Conservation (phyloP, 2,888 invertebrate species). For the Notodonta dromedarius region DNA sequence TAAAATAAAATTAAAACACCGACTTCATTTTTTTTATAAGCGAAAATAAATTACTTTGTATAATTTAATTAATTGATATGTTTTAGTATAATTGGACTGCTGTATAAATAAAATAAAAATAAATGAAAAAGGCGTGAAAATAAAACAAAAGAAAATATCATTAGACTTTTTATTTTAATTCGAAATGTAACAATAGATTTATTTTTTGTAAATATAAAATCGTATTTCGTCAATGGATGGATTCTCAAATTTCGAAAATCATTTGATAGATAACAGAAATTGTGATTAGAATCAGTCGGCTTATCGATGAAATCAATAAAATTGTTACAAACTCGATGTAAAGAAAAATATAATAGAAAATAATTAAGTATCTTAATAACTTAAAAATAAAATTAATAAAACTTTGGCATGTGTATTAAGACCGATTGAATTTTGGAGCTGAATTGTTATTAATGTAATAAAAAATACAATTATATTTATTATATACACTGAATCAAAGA, state of each 20-base stretch:
- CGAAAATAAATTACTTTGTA: conserved; percentile 29
- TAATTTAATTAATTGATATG: conserved; percentile 61
- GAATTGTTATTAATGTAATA: conserved; percentile 72
- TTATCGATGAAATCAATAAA: conserved; percentile 31
- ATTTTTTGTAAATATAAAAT: conserved; percentile 74
- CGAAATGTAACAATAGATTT: conserved; percentile 79
- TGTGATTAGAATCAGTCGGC: conserved; percentile 14
- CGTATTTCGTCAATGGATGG: conserved; percentile 80
- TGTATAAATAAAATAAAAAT: conserved; percentile 29
- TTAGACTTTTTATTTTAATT: conserved; percentile 75
- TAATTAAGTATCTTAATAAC: conserved; percentile 73
- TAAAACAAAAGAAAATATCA: conserved; percentile 65
- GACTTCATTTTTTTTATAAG: conserved; percentile 26
- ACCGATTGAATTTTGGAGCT: conserved; percentile 81
- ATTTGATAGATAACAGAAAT: conserved; percentile 12
- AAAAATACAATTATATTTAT: conserved; percentile 67
- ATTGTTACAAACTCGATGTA: conserved; percentile 65
- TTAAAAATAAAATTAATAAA: conserved; percentile 78
- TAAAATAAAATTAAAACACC: conserved; percentile 14
- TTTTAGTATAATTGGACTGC: conserved; percentile 60
- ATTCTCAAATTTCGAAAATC: conserved; percentile 60
- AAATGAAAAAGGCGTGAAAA: conserved; percentile 39
- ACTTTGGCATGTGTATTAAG: conserved; percentile 83
- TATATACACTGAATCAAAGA: conserved; percentile 68
- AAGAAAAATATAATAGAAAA: conserved; percentile 59